These are phyloP conservation scores for Poecilia latipinna DNA, from an alignment of 2,113 vertebrate species.

Conservation along the genomic window DNA sequence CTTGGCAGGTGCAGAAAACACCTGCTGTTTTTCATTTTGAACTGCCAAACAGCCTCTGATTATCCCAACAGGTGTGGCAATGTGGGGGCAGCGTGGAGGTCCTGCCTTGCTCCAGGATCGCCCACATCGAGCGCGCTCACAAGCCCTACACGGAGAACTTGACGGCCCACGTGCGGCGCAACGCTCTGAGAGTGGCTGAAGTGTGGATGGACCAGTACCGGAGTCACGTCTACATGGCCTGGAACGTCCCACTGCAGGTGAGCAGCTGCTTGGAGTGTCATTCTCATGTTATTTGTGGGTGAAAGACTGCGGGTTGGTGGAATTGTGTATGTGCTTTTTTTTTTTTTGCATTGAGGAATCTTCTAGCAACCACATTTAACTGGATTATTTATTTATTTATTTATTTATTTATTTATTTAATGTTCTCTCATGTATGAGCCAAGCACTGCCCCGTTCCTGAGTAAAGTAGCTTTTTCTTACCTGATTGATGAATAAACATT, in stretches of 20 bases:
- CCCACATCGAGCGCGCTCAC: slow-evolving; percentile 94
- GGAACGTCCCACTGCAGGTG: slow-evolving; percentile 94
- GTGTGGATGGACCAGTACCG: slow-evolving; percentile 98
- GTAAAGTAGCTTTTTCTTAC: too few species aligned
- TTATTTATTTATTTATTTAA: too few species aligned
- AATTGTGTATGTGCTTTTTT: neutral
- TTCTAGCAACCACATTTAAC: too few species aligned
- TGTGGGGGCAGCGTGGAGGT: slow-evolving; percentile 98
- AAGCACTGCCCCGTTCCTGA: too few species aligned
- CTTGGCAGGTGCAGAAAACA: slow-evolving; percentile 12
- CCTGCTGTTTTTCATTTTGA: neutral
- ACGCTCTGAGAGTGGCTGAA: slow-evolving; percentile 91
- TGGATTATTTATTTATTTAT: too few species aligned
- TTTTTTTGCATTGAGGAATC: too few species aligned
- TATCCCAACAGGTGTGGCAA: slow-evolving; percentile 89
- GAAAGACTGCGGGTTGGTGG: neutral
- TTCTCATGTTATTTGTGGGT: neutral
- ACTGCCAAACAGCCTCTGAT: neutral
- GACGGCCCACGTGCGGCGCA: slow-evolving; percentile 90
- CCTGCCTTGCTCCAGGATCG: slow-evolving; percentile 92
- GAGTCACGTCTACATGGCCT: slow-evolving; percentile 97
- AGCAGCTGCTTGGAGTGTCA: neutral
- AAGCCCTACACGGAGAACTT: slow-evolving; percentile 96
- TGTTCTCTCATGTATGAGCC: too few species aligned
- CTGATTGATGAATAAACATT: too few species aligned